A percentile compares a stretch with the other conserved stretches of the same genome.
Evolutionary conservation across 2,888 invertebrate genomes (phyloP).

Genomic region (Tortricodes alternella): DNA sequence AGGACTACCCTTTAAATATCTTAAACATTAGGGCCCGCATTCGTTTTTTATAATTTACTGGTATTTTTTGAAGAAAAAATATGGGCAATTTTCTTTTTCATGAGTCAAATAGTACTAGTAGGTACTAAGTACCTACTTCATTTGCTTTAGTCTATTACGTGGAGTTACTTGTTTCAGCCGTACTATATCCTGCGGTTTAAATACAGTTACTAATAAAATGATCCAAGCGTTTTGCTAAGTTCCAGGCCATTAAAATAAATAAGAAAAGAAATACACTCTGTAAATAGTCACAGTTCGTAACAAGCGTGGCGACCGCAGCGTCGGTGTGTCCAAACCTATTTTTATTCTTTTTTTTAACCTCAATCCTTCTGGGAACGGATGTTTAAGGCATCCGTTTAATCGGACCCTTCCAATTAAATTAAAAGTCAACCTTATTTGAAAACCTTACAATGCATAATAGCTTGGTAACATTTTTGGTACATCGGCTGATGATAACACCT

Average conservation of each 20-base stretch:
- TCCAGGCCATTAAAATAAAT: neutral
- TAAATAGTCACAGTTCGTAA: neutral
- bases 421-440: constrained; percentile 7
- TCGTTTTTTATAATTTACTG: too few species aligned
- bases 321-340: constrained; percentile 20
- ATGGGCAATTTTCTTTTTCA: too few species aligned
- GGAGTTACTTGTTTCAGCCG: too few species aligned
- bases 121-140: too few species aligned
- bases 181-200: too few species aligned
- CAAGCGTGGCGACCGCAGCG: neutral
- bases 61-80: too few species aligned
- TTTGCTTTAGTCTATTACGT: too few species aligned
- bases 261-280: neutral
- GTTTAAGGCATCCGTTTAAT: constrained; percentile 69
- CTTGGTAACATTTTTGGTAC: constrained; percentile 8
- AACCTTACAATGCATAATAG: neutral
- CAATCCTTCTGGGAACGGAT: constrained; percentile 79
- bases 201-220: too few species aligned
- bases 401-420: constrained; percentile 26
- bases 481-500: constrained; percentile 4
- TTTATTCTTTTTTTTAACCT: constrained; percentile 49
- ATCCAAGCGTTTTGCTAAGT: too few species aligned
- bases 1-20: too few species aligned
- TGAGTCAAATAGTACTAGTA: too few species aligned
- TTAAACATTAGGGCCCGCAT: too few species aligned